Evolutionary conservation across 2,888 invertebrate genomes (phyloP).

Genomic region (Formica aserva): DNA sequence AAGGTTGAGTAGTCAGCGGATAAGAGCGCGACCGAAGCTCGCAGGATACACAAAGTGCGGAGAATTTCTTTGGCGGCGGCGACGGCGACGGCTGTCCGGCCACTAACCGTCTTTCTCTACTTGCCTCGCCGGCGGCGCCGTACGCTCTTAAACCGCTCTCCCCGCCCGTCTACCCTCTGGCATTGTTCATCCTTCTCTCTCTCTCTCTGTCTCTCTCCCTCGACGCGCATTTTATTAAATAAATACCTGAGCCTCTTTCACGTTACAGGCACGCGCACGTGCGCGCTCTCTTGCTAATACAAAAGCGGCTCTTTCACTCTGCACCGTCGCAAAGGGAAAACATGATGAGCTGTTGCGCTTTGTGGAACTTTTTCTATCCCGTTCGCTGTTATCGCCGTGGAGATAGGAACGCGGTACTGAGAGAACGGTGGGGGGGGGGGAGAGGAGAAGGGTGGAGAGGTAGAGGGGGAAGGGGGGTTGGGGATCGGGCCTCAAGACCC

Average conservation of each 20-base stretch:
- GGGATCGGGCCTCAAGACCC: not conserved
- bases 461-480: too few species aligned
- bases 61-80: conserved; percentile 57
- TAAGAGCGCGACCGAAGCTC: conserved; percentile 26
- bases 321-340: conserved; percentile 67
- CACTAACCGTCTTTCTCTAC: conserved; percentile 17
- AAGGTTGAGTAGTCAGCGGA: conserved; percentile 50
- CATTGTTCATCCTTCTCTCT: conserved; percentile 65
- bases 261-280: conserved; percentile 56
- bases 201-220: conserved; percentile 53
- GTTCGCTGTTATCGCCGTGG: conserved; percentile 8
- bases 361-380: conserved; percentile 58
- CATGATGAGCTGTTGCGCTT: conserved; percentile 70
- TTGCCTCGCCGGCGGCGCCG: not conserved
- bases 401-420: conserved; percentile 23
- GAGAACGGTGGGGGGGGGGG: too few species aligned
- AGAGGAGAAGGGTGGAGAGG: too few species aligned
- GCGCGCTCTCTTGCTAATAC: conserved; percentile 64
- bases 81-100: conserved; percentile 32
- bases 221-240: conserved; percentile 79
- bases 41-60: conserved; percentile 44
- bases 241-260: conserved; percentile 77
- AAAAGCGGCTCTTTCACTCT: conserved; percentile 68
- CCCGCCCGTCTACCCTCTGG: conserved; percentile 16
- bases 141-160: conserved; percentile 31